Conservation (phyloP, 2,113 vertebrate genomes). For the Arothron firmamentum region DNA sequence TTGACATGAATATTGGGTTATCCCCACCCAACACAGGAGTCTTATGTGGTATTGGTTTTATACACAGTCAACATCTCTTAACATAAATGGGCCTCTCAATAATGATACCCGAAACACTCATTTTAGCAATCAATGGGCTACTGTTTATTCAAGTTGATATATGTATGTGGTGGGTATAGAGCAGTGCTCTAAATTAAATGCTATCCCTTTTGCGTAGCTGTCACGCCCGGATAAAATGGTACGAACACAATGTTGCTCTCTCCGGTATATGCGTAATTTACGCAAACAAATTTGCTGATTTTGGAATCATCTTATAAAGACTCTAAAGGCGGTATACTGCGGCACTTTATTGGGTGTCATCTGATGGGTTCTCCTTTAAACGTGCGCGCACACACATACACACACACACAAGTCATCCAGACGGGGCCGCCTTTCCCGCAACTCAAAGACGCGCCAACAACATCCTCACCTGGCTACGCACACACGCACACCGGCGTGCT, state of each 20-base stretch:
- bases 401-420: slow-evolving; percentile 26
- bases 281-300: background rate
- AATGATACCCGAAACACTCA: background rate
- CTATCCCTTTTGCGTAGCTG: slow-evolving; percentile 39
- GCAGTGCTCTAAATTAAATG: slow-evolving; percentile 18
- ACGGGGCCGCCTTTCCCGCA: slow-evolving; percentile 48
- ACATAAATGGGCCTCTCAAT: background rate
- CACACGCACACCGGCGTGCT: slow-evolving; percentile 2
- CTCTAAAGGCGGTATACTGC: slow-evolving; percentile 18
- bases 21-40: too few species aligned
- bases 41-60: background rate
- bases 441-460: slow-evolving; percentile 49
- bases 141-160: background rate
- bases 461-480: slow-evolving; percentile 58
- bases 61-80: too few species aligned
- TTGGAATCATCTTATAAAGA: background rate
- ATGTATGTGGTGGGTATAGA: slow-evolving; percentile 13
- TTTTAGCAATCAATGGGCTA: background rate
- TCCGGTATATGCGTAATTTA: slow-evolving; percentile 16
- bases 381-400: background rate
- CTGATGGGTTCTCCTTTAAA: background rate
- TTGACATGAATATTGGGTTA: too few species aligned
- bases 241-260: slow-evolving; percentile 7
- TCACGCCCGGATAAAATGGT: slow-evolving; percentile 44
- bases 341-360: slow-evolving; percentile 19